Evolutionary conservation across 2,113 vertebrate genomes (phyloP).

Genomic region (Lampris incognitus): DNA sequence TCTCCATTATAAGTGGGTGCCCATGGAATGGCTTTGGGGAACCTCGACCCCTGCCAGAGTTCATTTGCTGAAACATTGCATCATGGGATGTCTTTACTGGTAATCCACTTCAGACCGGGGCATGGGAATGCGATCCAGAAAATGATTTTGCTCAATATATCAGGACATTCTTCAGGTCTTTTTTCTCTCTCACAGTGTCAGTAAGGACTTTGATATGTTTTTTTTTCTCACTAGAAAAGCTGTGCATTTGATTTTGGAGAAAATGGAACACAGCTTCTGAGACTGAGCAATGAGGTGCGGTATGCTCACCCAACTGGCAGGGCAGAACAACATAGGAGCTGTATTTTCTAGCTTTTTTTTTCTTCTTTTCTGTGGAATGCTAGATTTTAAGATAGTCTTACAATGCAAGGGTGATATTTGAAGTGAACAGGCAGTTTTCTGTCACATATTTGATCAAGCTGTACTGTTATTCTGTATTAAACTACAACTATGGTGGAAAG

Average conservation of each 20-base stretch:
- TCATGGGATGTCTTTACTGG: slow-evolving; percentile 3
- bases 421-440: not conserved
- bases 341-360: not conserved
- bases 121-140: not conserved
- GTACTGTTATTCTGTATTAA: not conserved
- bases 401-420: not conserved
- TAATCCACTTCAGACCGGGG: slow-evolving; percentile 11
- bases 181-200: not conserved
- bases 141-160: slow-evolving; percentile 19
- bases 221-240: slow-evolving; percentile 18
- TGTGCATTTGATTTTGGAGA: slow-evolving; percentile 82
- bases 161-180: slow-evolving; percentile 7
- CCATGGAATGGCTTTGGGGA: not conserved
- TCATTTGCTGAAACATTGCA: not conserved
- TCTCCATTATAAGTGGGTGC: not conserved
- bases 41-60: not conserved
- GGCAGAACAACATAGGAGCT: slow-evolving; percentile 3
- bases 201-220: slow-evolving; percentile 16
- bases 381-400: slow-evolving; percentile 14
- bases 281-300: slow-evolving; percentile 37
- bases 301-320: slow-evolving; percentile 13
- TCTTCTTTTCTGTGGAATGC: not conserved
- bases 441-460: not conserved
- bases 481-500: not conserved
- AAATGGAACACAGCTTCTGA: slow-evolving; percentile 42